Conservation (phyloP, 2,797 vertebrate genomes). For the Eutrigla gurnardus region DNA sequence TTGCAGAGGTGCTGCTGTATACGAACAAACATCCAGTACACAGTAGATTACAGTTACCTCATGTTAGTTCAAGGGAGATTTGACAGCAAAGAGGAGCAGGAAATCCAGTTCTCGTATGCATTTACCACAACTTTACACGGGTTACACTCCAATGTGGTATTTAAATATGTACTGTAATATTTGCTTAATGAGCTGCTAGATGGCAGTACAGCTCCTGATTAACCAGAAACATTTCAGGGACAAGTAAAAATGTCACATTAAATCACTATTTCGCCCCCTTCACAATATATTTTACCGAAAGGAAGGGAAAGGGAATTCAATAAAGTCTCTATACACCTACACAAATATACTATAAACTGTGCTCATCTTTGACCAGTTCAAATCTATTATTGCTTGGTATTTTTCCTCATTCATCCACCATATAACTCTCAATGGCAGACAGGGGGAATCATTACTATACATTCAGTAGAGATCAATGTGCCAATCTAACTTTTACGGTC, state of each 20-base stretch:
- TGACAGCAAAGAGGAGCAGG: slow-evolving; percentile 33
- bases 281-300: slow-evolving; percentile 31
- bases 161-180: slow-evolving; percentile 22
- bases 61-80: slow-evolving; percentile 33
- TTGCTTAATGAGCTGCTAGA: slow-evolving; percentile 28
- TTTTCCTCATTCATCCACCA: neutral
- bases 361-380: slow-evolving; percentile 63
- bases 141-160: slow-evolving; percentile 19
- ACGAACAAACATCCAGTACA: slow-evolving; percentile 51
- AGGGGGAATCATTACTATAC: slow-evolving; percentile 44
- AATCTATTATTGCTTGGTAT: slow-evolving; percentile 72
- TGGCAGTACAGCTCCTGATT: slow-evolving; percentile 40
- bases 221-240: slow-evolving; percentile 46
- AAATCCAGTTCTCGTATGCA: slow-evolving; percentile 19
- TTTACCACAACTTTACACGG: slow-evolving; percentile 26
- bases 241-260: slow-evolving; percentile 17
- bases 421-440: slow-evolving; percentile 16
- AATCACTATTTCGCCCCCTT: slow-evolving; percentile 13
- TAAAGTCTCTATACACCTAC: slow-evolving; percentile 40
- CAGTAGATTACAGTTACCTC: slow-evolving; percentile 47
- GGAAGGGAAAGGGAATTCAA: slow-evolving; percentile 27
- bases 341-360: slow-evolving; percentile 63
- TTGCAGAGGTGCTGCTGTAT: slow-evolving; percentile 46
- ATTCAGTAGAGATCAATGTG: slow-evolving; percentile 62
- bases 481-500: slow-evolving; percentile 17